These are phyloP conservation scores for Pterostichus niger DNA, from an alignment of 2,888 invertebrate genomes.

Conservation along the genomic window DNA sequence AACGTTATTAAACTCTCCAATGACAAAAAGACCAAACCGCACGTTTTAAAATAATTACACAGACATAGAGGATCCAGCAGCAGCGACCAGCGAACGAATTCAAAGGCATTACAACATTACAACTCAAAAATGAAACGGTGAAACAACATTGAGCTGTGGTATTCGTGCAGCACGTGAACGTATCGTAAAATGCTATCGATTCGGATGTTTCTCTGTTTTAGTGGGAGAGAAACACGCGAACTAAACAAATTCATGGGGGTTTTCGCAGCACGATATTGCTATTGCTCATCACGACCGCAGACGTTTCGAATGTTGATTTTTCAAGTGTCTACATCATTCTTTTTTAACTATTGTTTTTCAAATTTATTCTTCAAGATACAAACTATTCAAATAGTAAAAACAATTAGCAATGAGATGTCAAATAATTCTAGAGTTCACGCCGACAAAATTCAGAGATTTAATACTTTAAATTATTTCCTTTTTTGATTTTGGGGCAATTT, in stretches of 20 bases:
- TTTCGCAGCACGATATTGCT: background rate
- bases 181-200: constrained; percentile 27
- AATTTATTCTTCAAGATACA: no score
- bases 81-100: no score
- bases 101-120: constrained; percentile 7
- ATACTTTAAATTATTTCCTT: no score
- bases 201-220: constrained; percentile 23
- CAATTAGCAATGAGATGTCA: no score
- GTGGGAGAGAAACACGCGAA: background rate
- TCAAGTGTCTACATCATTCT: background rate
- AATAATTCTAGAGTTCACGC: no score
- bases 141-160: background rate
- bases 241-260: constrained; percentile 8
- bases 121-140: constrained; percentile 24
- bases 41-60: constrained; percentile 39
- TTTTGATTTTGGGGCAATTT: no score
- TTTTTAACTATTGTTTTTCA: no score
- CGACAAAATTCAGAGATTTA: no score
- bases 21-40: constrained; percentile 32
- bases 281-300: background rate
- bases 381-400: no score
- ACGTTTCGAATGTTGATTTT: background rate
- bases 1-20: background rate
- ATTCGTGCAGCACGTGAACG: constrained; percentile 17
- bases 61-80: no score